A percentile compares a stretch with the other conserved stretches of the same genome.
These are phyloP conservation scores for Nipponacmea schrenckii DNA, from an alignment of 2,888 invertebrate genomes.

Conservation along the genomic window DNA sequence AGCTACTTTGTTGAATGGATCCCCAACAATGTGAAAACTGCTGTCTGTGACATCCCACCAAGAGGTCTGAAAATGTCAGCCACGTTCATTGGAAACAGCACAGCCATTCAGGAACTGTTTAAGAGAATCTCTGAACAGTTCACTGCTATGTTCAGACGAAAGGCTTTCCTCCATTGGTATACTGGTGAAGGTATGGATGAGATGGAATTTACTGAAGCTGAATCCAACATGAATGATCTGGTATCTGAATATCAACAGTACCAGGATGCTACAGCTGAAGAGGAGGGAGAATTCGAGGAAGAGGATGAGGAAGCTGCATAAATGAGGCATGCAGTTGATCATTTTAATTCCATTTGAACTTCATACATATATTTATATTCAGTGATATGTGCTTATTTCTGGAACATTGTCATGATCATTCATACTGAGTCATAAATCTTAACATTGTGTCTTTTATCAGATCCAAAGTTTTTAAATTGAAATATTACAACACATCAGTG, in stretches of 20 bases:
- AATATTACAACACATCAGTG: no score
- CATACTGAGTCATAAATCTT: no score
- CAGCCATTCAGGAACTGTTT: conserved; percentile 4
- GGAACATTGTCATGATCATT: no score
- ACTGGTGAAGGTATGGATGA: conserved; percentile 8
- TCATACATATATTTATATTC: no score
- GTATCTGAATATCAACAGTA: conserved; percentile 7
- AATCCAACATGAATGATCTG: conserved; percentile 6
- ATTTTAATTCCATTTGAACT: no score
- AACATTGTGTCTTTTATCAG: no score
- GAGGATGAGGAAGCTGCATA: neutral
- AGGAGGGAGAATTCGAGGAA: conserved; percentile 5
- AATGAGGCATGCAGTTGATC: no score
- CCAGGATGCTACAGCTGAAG: conserved; percentile 8
- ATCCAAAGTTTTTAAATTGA: no score
- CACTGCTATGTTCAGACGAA: conserved; percentile 3
- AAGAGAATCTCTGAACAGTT: neutral
- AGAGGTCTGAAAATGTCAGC: conserved; percentile 5
- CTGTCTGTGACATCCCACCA: conserved; percentile 5
- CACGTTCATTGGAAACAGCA: conserved; percentile 1
- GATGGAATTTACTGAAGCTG: conserved; percentile 7
- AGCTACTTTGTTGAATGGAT: conserved; percentile 8
- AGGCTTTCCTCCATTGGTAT: conserved; percentile 8
- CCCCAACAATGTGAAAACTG: conserved; percentile 1
- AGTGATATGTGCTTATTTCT: no score